Percentiles rank a stretch among this genome's conserved stretches.
These are phyloP conservation scores for Phengaris arion DNA, from an alignment of 2,888 invertebrate species.

Conservation along the genomic window DNA sequence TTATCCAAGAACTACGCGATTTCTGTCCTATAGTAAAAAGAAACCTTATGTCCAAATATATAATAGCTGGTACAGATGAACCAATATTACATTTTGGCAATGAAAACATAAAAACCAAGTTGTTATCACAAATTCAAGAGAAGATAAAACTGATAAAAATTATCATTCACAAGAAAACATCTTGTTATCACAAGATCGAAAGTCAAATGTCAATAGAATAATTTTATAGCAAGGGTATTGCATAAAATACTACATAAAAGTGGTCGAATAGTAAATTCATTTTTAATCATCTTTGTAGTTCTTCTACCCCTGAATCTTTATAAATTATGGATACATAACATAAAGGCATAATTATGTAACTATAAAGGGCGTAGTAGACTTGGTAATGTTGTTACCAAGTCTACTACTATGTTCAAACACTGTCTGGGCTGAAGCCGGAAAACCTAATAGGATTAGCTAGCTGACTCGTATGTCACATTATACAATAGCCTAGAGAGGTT, in stretches of 20 bases:
- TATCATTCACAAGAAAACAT: slow-evolving; percentile 10
- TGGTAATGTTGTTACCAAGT: not conserved
- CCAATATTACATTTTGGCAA: no score
- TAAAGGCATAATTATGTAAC: not conserved
- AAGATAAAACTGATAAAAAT: not conserved
- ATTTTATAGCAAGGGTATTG: not conserved
- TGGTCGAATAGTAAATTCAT: no score
- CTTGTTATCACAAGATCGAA: not conserved
- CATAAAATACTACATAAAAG: not conserved
- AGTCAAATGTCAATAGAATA: not conserved
- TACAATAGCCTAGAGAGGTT: not conserved
- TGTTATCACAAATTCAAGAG: not conserved
- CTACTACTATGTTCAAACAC: not conserved
- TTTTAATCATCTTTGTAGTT: no score
- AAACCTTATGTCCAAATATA: no score
- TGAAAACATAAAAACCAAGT: no score
- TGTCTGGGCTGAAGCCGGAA: not conserved
- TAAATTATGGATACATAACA: no score
- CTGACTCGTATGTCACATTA: not conserved
- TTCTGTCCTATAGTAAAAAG: no score
- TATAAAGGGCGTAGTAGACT: not conserved
- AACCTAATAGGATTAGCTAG: not conserved
- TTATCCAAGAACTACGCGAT: no score
- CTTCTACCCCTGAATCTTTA: no score
- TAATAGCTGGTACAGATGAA: no score